A percentile compares a stretch with the other conserved stretches of the same genome.
These are phyloP conservation scores for Motacilla tschutschensis DNA, from an alignment of 2,113 vertebrate genomes.

Conservation along the genomic window DNA sequence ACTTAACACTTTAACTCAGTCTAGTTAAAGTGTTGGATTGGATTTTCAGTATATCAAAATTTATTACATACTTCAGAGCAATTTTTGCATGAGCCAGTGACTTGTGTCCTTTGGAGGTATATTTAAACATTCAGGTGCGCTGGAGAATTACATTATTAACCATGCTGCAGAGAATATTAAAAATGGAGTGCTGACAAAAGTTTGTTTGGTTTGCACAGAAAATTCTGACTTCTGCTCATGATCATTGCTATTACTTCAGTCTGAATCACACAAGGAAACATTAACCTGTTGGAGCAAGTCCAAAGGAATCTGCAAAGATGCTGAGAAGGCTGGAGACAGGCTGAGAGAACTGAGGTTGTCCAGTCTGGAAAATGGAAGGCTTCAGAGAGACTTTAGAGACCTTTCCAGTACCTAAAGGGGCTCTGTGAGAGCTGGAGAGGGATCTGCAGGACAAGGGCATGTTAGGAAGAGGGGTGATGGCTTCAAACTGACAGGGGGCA, in stretches of 20 bases:
- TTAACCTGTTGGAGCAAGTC: not conserved
- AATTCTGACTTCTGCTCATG: conserved; percentile 24
- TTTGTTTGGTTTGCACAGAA: conserved; percentile 15
- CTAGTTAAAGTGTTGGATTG: not conserved
- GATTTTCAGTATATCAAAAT: not conserved
- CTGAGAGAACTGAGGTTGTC: not conserved
- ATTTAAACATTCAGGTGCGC: conserved; percentile 20
- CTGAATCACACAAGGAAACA: not conserved
- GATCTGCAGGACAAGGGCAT: not conserved
- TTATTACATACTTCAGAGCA: not conserved
- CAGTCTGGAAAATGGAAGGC: not conserved
- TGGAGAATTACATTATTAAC: conserved; percentile 22
- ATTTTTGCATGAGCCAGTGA: not conserved
- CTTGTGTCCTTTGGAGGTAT: not conserved
- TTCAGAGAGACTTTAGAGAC: not conserved
- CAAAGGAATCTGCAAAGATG: not conserved
- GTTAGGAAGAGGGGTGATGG: not conserved
- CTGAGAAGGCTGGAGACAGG: not conserved
- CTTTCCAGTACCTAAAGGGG: not conserved
- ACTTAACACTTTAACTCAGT: not conserved
- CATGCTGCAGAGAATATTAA: not conserved
- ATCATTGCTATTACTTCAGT: not conserved
- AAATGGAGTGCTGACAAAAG: not conserved
- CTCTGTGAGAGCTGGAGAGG: not conserved
- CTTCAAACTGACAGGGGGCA: not conserved